A percentile compares a stretch with the other conserved stretches of the same genome.
These are phyloP conservation scores for Condylura cristata DNA, from an alignment of 2,113 vertebrate genomes.

Conservation along the genomic window DNA sequence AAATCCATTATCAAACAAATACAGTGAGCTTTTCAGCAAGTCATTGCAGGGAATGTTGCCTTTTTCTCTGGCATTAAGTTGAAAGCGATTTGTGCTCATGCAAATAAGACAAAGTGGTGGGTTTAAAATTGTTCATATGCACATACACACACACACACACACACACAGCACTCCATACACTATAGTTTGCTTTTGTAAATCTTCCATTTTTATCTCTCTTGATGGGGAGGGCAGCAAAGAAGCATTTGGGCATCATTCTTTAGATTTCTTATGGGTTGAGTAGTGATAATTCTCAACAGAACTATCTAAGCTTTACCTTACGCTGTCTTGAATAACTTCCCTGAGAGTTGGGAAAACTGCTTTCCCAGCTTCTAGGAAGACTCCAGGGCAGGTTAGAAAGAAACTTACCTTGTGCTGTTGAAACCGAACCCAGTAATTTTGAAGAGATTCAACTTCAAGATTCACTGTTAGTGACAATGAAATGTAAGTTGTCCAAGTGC, in stretches of 20 bases:
- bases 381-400: neutral
- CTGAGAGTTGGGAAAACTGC: constrained; percentile 59
- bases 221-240: neutral
- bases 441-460: neutral
- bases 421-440: neutral
- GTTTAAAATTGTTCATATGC: neutral
- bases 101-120: constrained; percentile 78
- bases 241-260: constrained; percentile 24
- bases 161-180: constrained; percentile 36
- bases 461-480: neutral
- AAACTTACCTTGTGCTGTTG: constrained; percentile 18
- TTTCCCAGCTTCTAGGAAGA: constrained; percentile 36
- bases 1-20: constrained; percentile 88
- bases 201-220: constrained; percentile 64
- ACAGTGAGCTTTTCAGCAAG: constrained; percentile 83
- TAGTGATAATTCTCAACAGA: constrained; percentile 55
- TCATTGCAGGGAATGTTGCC: constrained; percentile 81
- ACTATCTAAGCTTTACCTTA: constrained; percentile 68
- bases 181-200: constrained; percentile 79
- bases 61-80: constrained; percentile 82
- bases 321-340: constrained; percentile 71
- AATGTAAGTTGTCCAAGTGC: neutral
- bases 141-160: constrained; percentile 7
- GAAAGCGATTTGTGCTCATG: constrained; percentile 80
- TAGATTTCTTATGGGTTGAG: constrained; percentile 62